Evolutionary conservation across 2,888 invertebrate genomes (phyloP), one percentile per base, ranked within the genome.

Genomic region (Baronia brevicornis): DNA sequence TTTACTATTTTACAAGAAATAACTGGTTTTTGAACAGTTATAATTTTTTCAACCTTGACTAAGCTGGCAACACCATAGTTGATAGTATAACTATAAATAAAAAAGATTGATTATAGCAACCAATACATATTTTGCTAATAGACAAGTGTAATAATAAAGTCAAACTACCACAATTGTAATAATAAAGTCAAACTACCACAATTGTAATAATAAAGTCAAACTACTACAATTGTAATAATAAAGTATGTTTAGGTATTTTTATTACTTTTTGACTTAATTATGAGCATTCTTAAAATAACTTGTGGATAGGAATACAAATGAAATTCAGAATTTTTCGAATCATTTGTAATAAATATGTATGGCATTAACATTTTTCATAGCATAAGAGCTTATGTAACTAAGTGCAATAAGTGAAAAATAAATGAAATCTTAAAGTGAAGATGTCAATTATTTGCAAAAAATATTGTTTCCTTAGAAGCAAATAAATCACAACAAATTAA

Each of bases 351-450:
- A 34, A 22, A 38, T 31, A 42, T 36, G 27, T 48, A 58, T 52
- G 58, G 55, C 47, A 53, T 53, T 51, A 50, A 39, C 44, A 49
- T 65, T 70, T 67, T 61, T 59, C 60, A 68, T 61, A 58, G 46
- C 43, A 70, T 71, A 70, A 69, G 59, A 65, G 55, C 48, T 66
- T 69, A 55, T 65, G 60, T 74, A 65, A 69, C 25, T 60, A 59
- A 60, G 69, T 69, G 66, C 68, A 61, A 62, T 63, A 63, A 77
- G 67, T 60, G 64, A 58, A 62, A 57, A 72, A 69, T 75, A 71
- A 78, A 69, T 61, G 54, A 68, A 74, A 70, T 66, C 69, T 60
- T 36, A 40, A 68, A 72, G 66, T 72, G 60, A 60, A 46, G 38
- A 41, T 38, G 30, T 33, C 24, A 40, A 21, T 35, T 24, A 31